A percentile compares a stretch with the other conserved stretches of the same genome.
Conservation (phyloP, 2,888 invertebrate species). For the Drosophila peninsularis region DNA sequence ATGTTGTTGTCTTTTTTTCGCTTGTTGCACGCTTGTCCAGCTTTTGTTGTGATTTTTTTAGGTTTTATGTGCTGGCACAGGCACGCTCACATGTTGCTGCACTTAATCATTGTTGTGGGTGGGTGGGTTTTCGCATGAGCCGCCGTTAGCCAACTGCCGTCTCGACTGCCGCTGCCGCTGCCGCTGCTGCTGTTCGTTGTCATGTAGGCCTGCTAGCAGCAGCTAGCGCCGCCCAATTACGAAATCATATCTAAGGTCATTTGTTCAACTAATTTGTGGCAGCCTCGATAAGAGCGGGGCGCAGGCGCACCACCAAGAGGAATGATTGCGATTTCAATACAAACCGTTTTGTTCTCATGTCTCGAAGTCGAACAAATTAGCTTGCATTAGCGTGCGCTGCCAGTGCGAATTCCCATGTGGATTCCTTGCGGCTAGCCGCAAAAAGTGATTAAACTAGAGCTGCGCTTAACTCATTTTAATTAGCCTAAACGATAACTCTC, state of each 20-base stretch:
- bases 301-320: constrained; percentile 10
- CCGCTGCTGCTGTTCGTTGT: constrained; percentile 26
- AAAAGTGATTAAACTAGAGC: constrained; percentile 18
- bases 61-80: constrained; percentile 54
- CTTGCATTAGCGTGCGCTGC: constrained; percentile 50
- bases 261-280: constrained; percentile 80
- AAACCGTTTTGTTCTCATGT: constrained; percentile 41
- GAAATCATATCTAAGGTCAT: constrained; percentile 82
- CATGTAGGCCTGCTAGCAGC: constrained; percentile 31
- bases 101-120: constrained; percentile 82
- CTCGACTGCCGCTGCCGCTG: constrained; percentile 7
- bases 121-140: constrained; percentile 75
- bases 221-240: constrained; percentile 68
- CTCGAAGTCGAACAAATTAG: constrained; percentile 64
- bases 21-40: constrained; percentile 21
- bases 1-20: constrained; percentile 15
- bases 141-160: constrained; percentile 67
- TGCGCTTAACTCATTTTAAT: constrained; percentile 64
- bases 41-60: constrained; percentile 40
- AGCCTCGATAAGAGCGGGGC: constrained; percentile 37
- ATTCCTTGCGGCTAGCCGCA: constrained; percentile 49
- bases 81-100: constrained; percentile 71
- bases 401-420: constrained; percentile 18
- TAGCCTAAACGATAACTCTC: constrained; percentile 62
- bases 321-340: constrained; percentile 56